A percentile compares a stretch with the other conserved stretches of the same genome.
Conservation (phyloP, 2,888 invertebrate species). For the Buathra laborator region DNA sequence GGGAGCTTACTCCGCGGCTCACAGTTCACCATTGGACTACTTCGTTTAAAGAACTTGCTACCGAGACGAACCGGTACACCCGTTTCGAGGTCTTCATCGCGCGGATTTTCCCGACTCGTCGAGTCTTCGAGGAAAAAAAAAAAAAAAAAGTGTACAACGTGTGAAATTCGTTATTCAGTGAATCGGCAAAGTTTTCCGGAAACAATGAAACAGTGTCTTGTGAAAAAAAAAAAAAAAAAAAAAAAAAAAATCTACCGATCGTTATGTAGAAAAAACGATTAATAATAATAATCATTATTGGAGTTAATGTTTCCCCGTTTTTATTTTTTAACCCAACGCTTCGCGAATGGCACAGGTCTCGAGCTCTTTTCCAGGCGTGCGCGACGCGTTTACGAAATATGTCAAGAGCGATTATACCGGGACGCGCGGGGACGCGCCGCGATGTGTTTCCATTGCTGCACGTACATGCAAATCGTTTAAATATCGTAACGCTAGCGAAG, state of each 20-base stretch:
- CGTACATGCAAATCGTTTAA: slow-evolving; percentile 19
- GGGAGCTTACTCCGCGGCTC: slow-evolving; percentile 76
- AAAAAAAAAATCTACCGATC: neutral
- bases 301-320: neutral
- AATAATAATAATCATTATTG: neutral
- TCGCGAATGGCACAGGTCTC: neutral
- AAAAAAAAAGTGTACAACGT: slow-evolving; percentile 3
- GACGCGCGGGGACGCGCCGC: neutral
- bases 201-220: slow-evolving; percentile 8
- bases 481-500: slow-evolving; percentile 25
- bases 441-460: slow-evolving; percentile 4
- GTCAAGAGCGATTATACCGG: slow-evolving; percentile 30
- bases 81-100: neutral
- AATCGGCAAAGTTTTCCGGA: neutral
- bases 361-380: neutral
- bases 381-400: slow-evolving; percentile 46
- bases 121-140: neutral
- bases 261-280: neutral
- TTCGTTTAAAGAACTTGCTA: slow-evolving; percentile 74
- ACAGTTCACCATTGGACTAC: slow-evolving; percentile 73
- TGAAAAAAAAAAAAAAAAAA: slow-evolving; percentile 1
- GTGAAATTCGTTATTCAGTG: slow-evolving; percentile 9
- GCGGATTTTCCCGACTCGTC: neutral
- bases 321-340: neutral
- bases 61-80: slow-evolving; percentile 13